Evolutionary conservation across 2,888 invertebrate genomes (phyloP).

Genomic region (Drosophila longiperda): DNA sequence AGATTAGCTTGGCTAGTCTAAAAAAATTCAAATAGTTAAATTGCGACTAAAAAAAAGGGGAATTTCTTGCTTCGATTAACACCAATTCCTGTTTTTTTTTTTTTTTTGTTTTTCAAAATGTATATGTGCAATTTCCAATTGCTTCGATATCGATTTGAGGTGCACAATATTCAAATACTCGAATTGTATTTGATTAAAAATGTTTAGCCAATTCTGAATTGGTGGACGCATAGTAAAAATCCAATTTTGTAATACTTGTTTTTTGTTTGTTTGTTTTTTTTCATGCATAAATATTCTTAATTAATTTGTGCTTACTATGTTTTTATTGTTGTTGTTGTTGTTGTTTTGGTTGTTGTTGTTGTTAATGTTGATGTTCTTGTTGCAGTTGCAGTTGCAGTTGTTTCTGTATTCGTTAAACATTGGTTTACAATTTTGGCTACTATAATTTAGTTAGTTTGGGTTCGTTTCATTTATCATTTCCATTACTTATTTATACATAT

Average conservation of each 20-base stretch:
- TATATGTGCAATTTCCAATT: background rate
- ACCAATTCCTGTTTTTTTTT: background rate
- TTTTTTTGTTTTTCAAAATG: background rate
- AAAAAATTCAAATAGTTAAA: background rate
- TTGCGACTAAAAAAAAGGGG: background rate
- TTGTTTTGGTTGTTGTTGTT: conserved; percentile 5
- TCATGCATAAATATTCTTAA: background rate
- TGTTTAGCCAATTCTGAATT: background rate
- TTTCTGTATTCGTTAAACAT: conserved; percentile 46
- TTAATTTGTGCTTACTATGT: conserved; percentile 2
- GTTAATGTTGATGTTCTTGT: conserved; percentile 17
- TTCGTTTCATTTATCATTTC: conserved; percentile 12
- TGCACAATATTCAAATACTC: background rate
- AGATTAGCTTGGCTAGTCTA: background rate
- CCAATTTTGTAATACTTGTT: background rate
- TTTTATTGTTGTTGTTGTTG: background rate
- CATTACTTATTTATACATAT: conserved; percentile 21
- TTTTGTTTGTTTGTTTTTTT: background rate
- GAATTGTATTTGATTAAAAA: background rate
- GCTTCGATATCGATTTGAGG: background rate
- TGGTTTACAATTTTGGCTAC: conserved; percentile 66
- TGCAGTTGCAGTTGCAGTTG: conserved; percentile 13
- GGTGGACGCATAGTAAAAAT: background rate
- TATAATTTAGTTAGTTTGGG: conserved; percentile 44
- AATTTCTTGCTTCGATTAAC: background rate